These are phyloP conservation scores for Drosophila kuntzei DNA, from an alignment of 2,888 invertebrate genomes.

Conservation along the genomic window DNA sequence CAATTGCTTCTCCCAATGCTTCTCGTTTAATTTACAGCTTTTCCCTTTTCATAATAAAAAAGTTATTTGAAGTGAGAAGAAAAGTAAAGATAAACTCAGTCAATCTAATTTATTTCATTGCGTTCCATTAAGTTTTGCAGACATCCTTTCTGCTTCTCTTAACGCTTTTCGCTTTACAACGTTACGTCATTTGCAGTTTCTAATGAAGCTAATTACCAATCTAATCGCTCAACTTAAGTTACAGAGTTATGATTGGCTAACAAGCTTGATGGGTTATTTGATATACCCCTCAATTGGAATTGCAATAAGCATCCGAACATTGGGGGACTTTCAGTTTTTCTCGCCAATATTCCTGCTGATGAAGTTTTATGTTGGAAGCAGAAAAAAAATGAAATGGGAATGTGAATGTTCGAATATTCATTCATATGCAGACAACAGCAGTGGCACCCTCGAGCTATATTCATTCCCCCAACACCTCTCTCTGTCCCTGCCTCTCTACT, in stretches of 20 bases:
- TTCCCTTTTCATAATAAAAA: background rate
- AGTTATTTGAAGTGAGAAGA: background rate
- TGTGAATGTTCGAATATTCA: conserved; percentile 76
- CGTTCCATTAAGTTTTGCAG: background rate
- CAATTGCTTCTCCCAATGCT: no score
- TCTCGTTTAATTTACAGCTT: no score
- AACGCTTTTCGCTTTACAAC: background rate
- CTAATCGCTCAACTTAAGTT: background rate
- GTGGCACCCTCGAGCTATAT: conserved; percentile 33
- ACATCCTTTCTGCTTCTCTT: background rate
- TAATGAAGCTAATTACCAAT: conserved; percentile 6
- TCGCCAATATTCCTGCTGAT: conserved; percentile 77
- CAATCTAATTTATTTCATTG: background rate
- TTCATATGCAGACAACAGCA: conserved; percentile 74
- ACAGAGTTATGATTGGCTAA: conserved; percentile 7
- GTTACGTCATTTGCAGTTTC: background rate
- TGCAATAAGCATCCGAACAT: conserved; percentile 27
- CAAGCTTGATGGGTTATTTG: conserved; percentile 19
- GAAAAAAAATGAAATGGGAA: conserved; percentile 34
- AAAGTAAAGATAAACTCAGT: background rate
- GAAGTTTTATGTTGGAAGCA: conserved; percentile 71
- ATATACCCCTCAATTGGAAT: conserved; percentile 23
- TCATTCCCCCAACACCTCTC: conserved; percentile 3
- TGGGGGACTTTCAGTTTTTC: conserved; percentile 69
- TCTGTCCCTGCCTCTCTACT: conserved; percentile 9